Percentiles rank a stretch among this genome's conserved stretches.
phyloP scores from a whole-genome alignment of 2,888 invertebrate genomes.

The Pycnomerus fuliginosus region DNA sequence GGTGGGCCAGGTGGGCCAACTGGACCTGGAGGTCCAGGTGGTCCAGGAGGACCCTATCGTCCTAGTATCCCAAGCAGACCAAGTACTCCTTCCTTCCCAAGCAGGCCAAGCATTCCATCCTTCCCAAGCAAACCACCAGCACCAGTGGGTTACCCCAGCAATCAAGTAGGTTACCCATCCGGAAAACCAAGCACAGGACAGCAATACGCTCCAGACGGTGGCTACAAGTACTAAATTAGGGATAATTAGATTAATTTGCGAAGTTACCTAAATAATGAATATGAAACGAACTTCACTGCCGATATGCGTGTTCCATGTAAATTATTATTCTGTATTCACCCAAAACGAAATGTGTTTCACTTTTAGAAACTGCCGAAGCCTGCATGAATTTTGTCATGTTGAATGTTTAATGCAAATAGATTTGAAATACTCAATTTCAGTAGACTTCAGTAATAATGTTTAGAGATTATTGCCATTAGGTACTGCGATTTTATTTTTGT shows the following conservation, averaged over 20 bases:
- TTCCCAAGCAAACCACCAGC: slow-evolving; percentile 13
- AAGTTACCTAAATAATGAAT: background rate
- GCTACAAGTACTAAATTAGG: slow-evolving; percentile 38
- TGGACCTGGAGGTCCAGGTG: slow-evolving; percentile 13
- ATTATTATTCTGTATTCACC: slow-evolving; percentile 4
- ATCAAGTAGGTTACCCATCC: too few species aligned
- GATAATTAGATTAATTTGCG: background rate
- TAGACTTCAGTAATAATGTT: too few species aligned
- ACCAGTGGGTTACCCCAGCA: slow-evolving; percentile 20
- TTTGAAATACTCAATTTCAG: too few species aligned
- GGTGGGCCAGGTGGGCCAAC: slow-evolving; percentile 22
- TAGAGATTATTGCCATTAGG: too few species aligned
- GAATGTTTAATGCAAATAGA: too few species aligned
- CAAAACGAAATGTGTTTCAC: too few species aligned
- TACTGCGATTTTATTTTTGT: too few species aligned
- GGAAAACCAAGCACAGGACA: slow-evolving; percentile 31
- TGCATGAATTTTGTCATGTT: too few species aligned
- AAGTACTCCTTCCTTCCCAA: slow-evolving; percentile 17
- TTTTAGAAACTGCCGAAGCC: too few species aligned
- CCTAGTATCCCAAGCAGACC: slow-evolving; percentile 21
- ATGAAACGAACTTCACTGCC: slow-evolving; percentile 6
- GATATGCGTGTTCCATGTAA: slow-evolving; percentile 9
- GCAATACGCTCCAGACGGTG: slow-evolving; percentile 44
- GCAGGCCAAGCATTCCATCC: slow-evolving; percentile 16
- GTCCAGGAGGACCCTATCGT: slow-evolving; percentile 18